Conservation (phyloP, 35 echinoderm and acorn worm species). For the Holothuria glaberrima region DNA sequence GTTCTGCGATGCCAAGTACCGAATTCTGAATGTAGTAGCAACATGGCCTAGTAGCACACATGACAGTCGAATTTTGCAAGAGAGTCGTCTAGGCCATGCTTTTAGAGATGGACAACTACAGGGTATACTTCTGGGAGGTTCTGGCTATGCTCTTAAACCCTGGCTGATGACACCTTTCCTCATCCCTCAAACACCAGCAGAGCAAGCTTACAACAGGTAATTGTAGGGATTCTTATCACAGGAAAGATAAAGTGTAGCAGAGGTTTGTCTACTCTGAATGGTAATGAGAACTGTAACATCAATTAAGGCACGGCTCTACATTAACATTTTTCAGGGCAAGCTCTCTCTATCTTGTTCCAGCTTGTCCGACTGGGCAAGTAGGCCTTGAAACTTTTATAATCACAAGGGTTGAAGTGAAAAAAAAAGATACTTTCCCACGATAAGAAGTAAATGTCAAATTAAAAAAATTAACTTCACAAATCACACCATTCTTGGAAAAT, state of each 20-base stretch:
- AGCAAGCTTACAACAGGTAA: slow-evolving; percentile 75
- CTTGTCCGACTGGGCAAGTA: background rate
- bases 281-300: too few species aligned
- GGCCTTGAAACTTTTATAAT: too few species aligned
- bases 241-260: too few species aligned
- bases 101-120: slow-evolving; percentile 53
- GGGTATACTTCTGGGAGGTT: slow-evolving; percentile 70
- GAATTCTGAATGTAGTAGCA: slow-evolving; percentile 22
- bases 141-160: slow-evolving; percentile 59
- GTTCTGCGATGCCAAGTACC: slow-evolving; percentile 27
- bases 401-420: too few species aligned
- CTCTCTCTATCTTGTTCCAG: background rate
- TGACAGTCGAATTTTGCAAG: slow-evolving; percentile 55
- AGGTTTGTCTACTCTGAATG: too few species aligned
- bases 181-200: slow-evolving; percentile 46
- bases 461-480: too few species aligned
- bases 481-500: too few species aligned
- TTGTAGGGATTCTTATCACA: background rate
- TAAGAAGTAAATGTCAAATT: too few species aligned
- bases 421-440: too few species aligned
- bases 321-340: background rate
- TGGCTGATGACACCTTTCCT: slow-evolving; percentile 79
- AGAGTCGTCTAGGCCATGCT: slow-evolving; percentile 16
- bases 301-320: background rate
- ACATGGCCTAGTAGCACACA: slow-evolving; percentile 59